Conservation (phyloP, 1,140 invertebrate species). For the Triops longicaudatus region DNA sequence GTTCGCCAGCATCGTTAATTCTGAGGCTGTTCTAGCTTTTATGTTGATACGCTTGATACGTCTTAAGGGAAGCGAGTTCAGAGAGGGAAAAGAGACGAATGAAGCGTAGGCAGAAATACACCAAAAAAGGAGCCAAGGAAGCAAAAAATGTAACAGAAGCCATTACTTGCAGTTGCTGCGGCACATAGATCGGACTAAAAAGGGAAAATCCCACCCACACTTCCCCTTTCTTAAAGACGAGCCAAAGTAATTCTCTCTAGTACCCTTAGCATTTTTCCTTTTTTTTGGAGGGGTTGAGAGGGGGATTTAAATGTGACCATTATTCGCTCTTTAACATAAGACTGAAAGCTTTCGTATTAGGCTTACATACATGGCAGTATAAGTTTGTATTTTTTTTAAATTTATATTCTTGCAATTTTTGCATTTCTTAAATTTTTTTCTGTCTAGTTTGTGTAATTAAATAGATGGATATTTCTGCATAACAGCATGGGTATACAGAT, state of each 20-base stretch:
- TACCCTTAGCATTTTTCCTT: neutral
- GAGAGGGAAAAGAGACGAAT: neutral
- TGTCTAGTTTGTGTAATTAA: no score
- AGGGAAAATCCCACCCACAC: neutral
- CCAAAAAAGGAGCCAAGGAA: neutral
- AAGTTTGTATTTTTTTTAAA: no score
- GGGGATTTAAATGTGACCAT: no score
- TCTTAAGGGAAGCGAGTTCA: neutral
- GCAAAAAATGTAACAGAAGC: neutral
- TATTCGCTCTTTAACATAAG: neutral
- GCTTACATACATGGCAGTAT: no score
- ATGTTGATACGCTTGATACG: neutral
- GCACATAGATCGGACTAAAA: neutral
- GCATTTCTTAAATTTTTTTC: no score
- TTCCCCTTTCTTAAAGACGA: neutral
- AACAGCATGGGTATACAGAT: no score
- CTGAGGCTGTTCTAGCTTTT: neutral
- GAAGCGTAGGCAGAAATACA: neutral
- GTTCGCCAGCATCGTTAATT: neutral
- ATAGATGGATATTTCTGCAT: no score
- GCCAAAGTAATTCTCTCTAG: neutral
- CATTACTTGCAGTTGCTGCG: neutral
- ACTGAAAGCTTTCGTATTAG: no score
- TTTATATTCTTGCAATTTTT: no score
- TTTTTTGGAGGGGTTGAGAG: neutral